These are phyloP conservation scores for Verasper variegatus DNA, from an alignment of 2,113 vertebrate genomes.

Conservation along the genomic window DNA sequence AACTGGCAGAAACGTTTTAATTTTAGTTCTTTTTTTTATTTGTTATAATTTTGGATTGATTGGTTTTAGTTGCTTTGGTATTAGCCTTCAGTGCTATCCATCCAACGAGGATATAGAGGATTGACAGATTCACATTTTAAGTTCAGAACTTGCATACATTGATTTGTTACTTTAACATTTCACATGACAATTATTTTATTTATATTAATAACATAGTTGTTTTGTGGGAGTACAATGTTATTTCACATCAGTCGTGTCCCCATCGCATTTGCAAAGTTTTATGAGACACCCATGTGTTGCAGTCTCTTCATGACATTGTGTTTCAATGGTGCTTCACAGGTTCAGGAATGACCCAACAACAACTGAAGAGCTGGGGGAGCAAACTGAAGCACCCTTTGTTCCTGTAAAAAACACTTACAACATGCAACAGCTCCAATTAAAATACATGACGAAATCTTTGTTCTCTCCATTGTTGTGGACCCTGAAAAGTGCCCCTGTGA, in stretches of 20 bases:
- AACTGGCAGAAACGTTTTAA: too few species aligned
- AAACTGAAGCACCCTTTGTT: slow-evolving; percentile 17
- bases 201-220: too few species aligned
- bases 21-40: too few species aligned
- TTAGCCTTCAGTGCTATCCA: too few species aligned
- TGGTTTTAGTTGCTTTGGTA: too few species aligned
- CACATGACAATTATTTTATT: neutral
- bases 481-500: slow-evolving; percentile 39
- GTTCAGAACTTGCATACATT: neutral
- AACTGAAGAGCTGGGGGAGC: slow-evolving; percentile 20
- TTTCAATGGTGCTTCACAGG: slow-evolving; percentile 43
- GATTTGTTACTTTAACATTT: neutral
- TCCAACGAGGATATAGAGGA: too few species aligned
- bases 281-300: slow-evolving; percentile 9
- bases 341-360: slow-evolving; percentile 29
- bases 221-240: neutral
- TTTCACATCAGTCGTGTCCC: too few species aligned
- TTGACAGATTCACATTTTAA: neutral
- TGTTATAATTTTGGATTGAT: too few species aligned
- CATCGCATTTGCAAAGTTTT: neutral
- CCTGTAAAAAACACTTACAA: slow-evolving; percentile 39
- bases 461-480: slow-evolving; percentile 33
- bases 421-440: slow-evolving; percentile 52
- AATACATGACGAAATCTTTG: slow-evolving; percentile 45
- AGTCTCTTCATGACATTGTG: neutral